phyloP scores from a whole-genome alignment of 2,113 vertebrate genomes.

The Propithecus coquereli region DNA sequence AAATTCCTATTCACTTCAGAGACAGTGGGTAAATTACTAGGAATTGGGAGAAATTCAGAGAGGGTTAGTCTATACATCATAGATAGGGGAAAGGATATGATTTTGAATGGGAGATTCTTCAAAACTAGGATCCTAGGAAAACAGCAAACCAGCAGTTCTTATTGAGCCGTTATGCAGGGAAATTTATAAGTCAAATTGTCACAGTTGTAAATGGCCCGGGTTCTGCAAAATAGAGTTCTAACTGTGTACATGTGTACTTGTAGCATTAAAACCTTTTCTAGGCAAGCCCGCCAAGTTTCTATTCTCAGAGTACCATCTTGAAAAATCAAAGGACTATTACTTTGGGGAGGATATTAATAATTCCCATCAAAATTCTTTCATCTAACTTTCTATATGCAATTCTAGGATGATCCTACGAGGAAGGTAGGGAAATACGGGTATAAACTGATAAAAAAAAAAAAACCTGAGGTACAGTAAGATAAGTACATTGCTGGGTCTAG shows the following conservation, averaged over 20 bases:
- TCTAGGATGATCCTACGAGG: not conserved
- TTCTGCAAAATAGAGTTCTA: not conserved
- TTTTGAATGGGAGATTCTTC: not conserved
- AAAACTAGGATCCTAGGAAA: not conserved
- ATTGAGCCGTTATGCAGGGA: not conserved
- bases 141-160: conserved; percentile 25
- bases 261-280: not conserved
- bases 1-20: not conserved
- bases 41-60: not conserved
- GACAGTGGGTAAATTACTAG: not conserved
- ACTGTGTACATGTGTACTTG: not conserved
- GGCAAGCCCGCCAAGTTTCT: not conserved
- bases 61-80: not conserved
- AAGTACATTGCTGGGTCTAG: not conserved
- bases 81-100: not conserved
- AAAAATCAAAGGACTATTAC: not conserved
- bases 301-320: not conserved
- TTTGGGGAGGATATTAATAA: not conserved
- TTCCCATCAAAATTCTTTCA: not conserved
- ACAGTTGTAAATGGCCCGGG: not conserved
- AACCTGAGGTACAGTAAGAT: not conserved
- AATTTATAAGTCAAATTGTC: not conserved
- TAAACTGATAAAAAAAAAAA: not conserved
- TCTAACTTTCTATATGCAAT: not conserved
- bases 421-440: not conserved